Base-by-base conservation (phyloP, 92 coral and sea anemone genomes). In the Ricordea florida region DNA sequence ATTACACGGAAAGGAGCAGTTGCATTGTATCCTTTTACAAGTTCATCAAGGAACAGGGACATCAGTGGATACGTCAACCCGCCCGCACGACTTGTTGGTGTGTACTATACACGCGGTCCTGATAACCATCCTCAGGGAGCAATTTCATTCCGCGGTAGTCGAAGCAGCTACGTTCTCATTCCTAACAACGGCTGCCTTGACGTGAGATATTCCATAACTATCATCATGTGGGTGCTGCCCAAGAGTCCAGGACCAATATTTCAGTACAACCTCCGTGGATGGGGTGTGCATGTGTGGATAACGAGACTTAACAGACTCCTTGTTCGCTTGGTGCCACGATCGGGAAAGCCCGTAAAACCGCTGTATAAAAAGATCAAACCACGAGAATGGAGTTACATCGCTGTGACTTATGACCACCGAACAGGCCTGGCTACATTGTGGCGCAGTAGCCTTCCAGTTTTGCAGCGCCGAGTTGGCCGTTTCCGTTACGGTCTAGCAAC, bases 101-200 rank as follows among this genome's bases (percentile, higher is more conserved):
- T 85, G 14, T 70, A 53, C 40, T 75, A 57, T 37, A 40, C 73
- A 13, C 27, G 31, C 46, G 90, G 90, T 4, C 90, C 90, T 16
- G 85, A 79, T 58, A 48, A 75, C 26, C 69, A 64, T 72, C 85
- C 90, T 5, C 30, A 23, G 17, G 90, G 90, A 15, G 81, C 90
- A 9, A 16, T 78, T 20, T 72, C 68, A 48, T 85, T 85, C 69
- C 52, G 76, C 15, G 90, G 90, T 50, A 48, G 32, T 31, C 16
- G 76, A 52, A 78, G 32, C 66, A 71, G 90, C 59, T 85, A 85
- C 69, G 90, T 85, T 14, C 30, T 70, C 14, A 78, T 85, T n/a
- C 85, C 90, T n/a, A 71, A 85, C 69, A 69, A 47, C 55, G 90
- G 90, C 37, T 85, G 90, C 34, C 58, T 85, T 21, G 90, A 85